Base-by-base conservation (phyloP, 2,113 vertebrate species). In the Ammospiza caudacuta region DNA sequence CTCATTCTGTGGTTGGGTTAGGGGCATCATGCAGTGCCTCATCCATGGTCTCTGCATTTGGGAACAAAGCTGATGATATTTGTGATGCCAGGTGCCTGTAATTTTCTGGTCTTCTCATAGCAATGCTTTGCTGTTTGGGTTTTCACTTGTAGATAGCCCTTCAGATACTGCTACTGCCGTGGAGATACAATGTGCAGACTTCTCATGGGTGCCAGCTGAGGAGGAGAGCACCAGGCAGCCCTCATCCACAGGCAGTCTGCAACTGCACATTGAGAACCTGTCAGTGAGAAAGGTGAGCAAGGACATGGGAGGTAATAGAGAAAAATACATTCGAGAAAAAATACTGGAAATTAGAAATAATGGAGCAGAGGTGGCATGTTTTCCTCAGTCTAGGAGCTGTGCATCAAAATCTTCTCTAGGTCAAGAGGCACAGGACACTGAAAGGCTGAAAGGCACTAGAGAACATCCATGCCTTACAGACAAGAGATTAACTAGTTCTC, bases 141-240 rank as follows among this genome's bases (percentile, higher is more conserved):
- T 90, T 95, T 75, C 57, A 44, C 47, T 54, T 96, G 86, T 64
- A 98, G 98, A 95, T 70, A 89, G 81, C 52, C 93, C 97, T 52
- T 68, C 79, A 63, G 91, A 90, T 55, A 76, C 92, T 28, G 83
- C 92, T 68, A 95, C 96, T 12, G 98, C 91, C 0, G 5, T 99
- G 77, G 98, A 99, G 91, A 92, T 99, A 89, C 97, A 21, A 25
- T 97, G 95, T 83, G 98, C 98, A 47, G 74, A 94, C 7, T 99
- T 99, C 95, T 99, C 98, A 5, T 99, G 99, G 99, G 94, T 80
- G 20, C 92, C 91, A 8, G 77, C 75, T 37, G 86, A 79, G 58
- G 52, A 78, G 11, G 90, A 96, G 64, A 76, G 61, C 49, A 52
- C 46, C 62, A 41, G 62, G n/a, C 80, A 90, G 23, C 93, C 94